Base-by-base conservation (phyloP, 2,888 invertebrate species). In the Rhagophthalmus giganteus region DNA sequence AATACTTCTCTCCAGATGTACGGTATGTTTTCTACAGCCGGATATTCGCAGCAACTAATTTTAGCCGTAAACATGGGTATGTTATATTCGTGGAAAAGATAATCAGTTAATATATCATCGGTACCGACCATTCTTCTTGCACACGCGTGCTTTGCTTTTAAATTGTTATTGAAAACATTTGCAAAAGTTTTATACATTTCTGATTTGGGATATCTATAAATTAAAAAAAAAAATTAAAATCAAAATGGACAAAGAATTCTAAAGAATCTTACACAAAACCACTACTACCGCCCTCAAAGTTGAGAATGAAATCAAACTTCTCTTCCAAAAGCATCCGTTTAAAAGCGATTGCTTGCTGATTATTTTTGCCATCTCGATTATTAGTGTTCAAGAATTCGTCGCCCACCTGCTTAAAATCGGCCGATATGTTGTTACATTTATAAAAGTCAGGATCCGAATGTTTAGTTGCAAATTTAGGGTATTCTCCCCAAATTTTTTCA, bases 41-140 rank as follows among this genome's bases (percentile, higher is more conserved):
- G 93, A 81, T 89, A 90, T 61, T 87, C 87, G 68, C 94, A 94
- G 65, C 94, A 94, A 42, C 86, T 85, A 14, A 94, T 71, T 10
- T 89, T 87, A 2, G 86, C 79, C 0, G 87, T 84, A 35, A 88
- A 77, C 68, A 88, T 76, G 0, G 89, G 86, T 1, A 82, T 78
- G 39, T 81, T 78, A 61, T 81, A 87, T 63, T 82, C 78, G 15
- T 82, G 80, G 55, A 80, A 81, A 9, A 90, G 68, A 40, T 79
- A 73, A 69, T 81, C 83, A 2, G 81, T 81, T 57, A 83, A 63
- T 24, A 80, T 75, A 1, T 78, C 78, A 39, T 80, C 79, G 34
- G 60, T 72, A 56, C 10, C 62, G 40, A 8, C 65, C 47, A 33
- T 62, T 56, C 53, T 78, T 74, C n/a, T 68, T 46, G 45, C 75